These are phyloP conservation scores for Hipparchia sbordonii DNA, from an alignment of 2,888 invertebrate genomes.

Conservation along the genomic window DNA sequence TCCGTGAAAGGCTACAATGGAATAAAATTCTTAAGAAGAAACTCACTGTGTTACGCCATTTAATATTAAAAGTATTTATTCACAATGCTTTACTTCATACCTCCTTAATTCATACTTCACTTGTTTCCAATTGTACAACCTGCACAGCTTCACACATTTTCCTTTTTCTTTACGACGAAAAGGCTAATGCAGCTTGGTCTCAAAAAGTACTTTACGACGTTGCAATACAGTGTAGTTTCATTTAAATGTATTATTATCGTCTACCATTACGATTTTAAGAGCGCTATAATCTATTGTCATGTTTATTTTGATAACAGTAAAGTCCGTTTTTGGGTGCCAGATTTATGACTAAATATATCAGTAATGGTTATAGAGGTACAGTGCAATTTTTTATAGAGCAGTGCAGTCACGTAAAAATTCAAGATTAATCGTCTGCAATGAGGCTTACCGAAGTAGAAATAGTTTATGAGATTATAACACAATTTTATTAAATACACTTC, in stretches of 20 bases:
- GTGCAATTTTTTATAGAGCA: constrained; percentile 14
- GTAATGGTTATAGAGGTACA: background rate
- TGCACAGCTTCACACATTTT: background rate
- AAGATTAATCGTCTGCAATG: constrained; percentile 22
- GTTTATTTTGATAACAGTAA: background rate
- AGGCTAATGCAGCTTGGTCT: background rate
- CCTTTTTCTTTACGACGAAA: background rate
- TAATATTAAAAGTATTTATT: constrained; percentile 17
- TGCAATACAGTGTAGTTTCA: background rate
- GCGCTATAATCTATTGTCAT: background rate
- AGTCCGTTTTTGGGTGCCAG: background rate
- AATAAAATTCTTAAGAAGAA: constrained; percentile 15
- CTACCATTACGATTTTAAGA: background rate
- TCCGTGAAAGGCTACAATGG: constrained; percentile 13
- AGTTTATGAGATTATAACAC: constrained; percentile 20
- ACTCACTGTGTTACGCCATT: constrained; percentile 7
- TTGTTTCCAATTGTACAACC: constrained; percentile 26
- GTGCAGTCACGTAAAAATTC: constrained; percentile 20
- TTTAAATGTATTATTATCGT: background rate
- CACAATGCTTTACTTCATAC: constrained; percentile 23
- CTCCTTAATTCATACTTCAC: constrained; percentile 9
- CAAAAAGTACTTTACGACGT: background rate
- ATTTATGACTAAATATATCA: background rate
- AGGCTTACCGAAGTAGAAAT: constrained; percentile 21
- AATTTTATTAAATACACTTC: constrained; percentile 7